Evolutionary conservation across 2,113 vertebrate genomes (phyloP).

Genomic region (Pituophis catenifer): DNA sequence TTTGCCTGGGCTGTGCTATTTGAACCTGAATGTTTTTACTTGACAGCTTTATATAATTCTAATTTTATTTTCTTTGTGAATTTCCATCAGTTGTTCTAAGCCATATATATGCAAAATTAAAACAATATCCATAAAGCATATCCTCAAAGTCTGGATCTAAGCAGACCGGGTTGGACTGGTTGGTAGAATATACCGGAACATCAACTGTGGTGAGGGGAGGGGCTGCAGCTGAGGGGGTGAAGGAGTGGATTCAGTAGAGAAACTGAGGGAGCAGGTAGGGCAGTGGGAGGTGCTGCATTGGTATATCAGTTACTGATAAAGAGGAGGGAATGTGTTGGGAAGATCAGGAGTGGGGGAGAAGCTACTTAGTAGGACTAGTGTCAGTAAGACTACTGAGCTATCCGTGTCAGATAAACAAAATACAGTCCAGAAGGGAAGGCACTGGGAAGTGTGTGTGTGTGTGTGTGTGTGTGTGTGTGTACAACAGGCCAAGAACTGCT

Average conservation of each 20-base stretch:
- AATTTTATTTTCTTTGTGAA: conserved; percentile 37
- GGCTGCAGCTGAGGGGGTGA: background rate
- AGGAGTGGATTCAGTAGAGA: background rate
- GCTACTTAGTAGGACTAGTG: background rate
- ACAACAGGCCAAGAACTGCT: background rate
- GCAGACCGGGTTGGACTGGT: background rate
- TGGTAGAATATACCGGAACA: background rate
- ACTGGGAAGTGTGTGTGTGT: background rate
- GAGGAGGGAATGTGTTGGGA: background rate
- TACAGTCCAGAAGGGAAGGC: background rate
- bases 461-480: too few relatives aligned
- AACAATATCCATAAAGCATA: conserved; percentile 37
- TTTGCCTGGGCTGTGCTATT: conserved; percentile 29
- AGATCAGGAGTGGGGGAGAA: background rate
- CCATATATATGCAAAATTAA: conserved; percentile 36
- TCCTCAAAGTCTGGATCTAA: conserved; percentile 38
- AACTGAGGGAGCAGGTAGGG: background rate
- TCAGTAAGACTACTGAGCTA: background rate
- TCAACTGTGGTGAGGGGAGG: background rate
- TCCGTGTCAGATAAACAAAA: background rate
- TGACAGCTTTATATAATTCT: conserved; percentile 48
- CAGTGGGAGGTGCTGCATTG: background rate
- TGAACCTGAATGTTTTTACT: conserved; percentile 43
- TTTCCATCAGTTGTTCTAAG: conserved; percentile 35
- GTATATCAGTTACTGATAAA: background rate